Percentiles rank a stretch among this genome's conserved stretches.
These are phyloP conservation scores for Tuta absoluta DNA, from an alignment of 2,888 invertebrate species.

Conservation along the genomic window DNA sequence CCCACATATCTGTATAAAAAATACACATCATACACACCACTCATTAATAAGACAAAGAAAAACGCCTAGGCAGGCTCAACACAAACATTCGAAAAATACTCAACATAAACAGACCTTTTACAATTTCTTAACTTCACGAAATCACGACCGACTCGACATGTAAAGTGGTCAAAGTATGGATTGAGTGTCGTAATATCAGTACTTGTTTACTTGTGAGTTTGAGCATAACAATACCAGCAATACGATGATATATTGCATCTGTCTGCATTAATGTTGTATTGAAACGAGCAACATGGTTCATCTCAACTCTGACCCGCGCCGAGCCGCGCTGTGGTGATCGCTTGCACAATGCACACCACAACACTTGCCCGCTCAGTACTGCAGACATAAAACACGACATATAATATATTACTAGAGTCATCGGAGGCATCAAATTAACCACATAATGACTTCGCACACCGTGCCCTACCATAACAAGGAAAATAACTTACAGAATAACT, in stretches of 20 bases:
- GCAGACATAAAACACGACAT: neutral
- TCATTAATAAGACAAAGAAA: no score
- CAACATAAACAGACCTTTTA: no score
- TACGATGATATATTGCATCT: neutral
- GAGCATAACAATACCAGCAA: neutral
- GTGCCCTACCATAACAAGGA: neutral
- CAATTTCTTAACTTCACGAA: no score
- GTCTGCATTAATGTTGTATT: neutral
- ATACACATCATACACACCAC: no score
- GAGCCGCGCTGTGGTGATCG: neutral
- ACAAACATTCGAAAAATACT: no score
- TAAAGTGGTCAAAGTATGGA: neutral
- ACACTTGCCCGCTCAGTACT: neutral
- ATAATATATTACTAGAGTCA: neutral
- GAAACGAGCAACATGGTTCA: neutral
- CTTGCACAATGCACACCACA: no score
- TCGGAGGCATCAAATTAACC: conserved; percentile 7
- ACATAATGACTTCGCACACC: neutral
- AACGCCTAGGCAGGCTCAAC: no score
- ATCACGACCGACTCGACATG: no score
- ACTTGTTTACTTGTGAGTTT: neutral
- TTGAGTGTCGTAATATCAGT: neutral
- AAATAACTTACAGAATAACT: neutral
- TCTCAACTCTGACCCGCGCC: neutral
- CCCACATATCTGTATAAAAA: no score